Percentiles rank a stretch among this genome's conserved stretches.
Evolutionary conservation across 2,888 invertebrate species (phyloP).

Genomic region (Pocota personata): DNA sequence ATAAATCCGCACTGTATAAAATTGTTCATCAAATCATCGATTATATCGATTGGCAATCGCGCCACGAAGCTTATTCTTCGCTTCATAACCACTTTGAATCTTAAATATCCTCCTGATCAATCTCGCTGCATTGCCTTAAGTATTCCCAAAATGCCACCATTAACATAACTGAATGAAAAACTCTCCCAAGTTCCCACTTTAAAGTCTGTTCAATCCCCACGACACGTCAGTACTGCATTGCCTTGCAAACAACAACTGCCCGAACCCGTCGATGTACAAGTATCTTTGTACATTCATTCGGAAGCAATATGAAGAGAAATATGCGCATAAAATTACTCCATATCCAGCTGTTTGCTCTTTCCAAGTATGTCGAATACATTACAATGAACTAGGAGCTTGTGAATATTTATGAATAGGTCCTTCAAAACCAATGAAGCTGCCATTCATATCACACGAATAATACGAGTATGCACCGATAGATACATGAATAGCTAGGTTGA

Average conservation of each 20-base stretch:
- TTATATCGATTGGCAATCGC: too few relatives aligned
- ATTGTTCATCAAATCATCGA: too few relatives aligned
- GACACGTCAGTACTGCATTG: neutral
- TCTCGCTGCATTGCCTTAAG: neutral
- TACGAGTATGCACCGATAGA: neutral
- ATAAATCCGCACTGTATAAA: too few relatives aligned
- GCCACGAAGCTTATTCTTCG: too few relatives aligned
- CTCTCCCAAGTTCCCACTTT: neutral
- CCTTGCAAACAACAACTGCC: neutral
- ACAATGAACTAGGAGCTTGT: neutral
- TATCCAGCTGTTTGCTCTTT: constrained; percentile 20
- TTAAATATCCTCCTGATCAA: neutral
- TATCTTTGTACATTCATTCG: neutral
- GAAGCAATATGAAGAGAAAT: constrained; percentile 17
- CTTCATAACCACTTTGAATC: neutral
- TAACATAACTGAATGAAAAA: too few relatives aligned
- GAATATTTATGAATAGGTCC: constrained; percentile 20
- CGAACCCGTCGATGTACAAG: too few relatives aligned
- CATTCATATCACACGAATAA: neutral
- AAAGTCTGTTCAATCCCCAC: neutral
- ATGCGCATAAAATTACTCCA: constrained; percentile 43
- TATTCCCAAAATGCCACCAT: neutral
- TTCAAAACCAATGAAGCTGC: constrained; percentile 1
- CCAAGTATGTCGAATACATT: constrained; percentile 6
- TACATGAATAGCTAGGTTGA: neutral